phyloP scores from a whole-genome alignment of 2,797 vertebrate species.

The Amphiprion clarkii region DNA sequence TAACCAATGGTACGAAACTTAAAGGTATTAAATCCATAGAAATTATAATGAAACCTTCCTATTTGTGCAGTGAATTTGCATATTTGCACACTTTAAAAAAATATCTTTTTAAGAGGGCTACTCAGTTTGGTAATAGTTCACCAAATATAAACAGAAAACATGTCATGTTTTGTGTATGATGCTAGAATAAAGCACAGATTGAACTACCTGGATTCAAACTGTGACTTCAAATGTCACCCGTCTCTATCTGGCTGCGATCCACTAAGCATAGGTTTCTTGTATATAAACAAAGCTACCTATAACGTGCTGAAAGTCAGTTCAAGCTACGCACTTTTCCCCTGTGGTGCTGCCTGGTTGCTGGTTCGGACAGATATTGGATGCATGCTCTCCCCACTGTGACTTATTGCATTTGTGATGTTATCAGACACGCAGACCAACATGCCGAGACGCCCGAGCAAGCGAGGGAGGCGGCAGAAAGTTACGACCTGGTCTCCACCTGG shows the following conservation, averaged over 20 bases:
- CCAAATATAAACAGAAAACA: background rate
- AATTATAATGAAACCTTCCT: background rate
- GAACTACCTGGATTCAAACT: background rate
- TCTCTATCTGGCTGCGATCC: too few species aligned
- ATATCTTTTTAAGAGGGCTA: background rate
- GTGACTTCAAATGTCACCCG: background rate
- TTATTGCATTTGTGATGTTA: constrained; percentile 32
- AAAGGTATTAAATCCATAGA: too few species aligned
- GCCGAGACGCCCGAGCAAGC: background rate
- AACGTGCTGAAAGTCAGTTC: background rate
- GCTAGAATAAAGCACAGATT: background rate
- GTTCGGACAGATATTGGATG: background rate
- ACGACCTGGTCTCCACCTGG: constrained; percentile 4
- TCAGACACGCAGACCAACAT: constrained; percentile 31
- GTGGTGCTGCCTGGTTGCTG: background rate
- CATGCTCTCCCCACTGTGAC: constrained; percentile 23
- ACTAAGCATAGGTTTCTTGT: too few species aligned
- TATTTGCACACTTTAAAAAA: background rate
- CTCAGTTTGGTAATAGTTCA: background rate
- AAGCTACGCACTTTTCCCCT: background rate
- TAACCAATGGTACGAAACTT: background rate
- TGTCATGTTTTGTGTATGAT: background rate
- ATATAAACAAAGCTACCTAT: too few species aligned
- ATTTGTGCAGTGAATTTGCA: background rate
- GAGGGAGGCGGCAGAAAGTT: constrained; percentile 51